Evolutionary conservation across 1,140 invertebrate species (phyloP).

Genomic region (Cepaea nemoralis): DNA sequence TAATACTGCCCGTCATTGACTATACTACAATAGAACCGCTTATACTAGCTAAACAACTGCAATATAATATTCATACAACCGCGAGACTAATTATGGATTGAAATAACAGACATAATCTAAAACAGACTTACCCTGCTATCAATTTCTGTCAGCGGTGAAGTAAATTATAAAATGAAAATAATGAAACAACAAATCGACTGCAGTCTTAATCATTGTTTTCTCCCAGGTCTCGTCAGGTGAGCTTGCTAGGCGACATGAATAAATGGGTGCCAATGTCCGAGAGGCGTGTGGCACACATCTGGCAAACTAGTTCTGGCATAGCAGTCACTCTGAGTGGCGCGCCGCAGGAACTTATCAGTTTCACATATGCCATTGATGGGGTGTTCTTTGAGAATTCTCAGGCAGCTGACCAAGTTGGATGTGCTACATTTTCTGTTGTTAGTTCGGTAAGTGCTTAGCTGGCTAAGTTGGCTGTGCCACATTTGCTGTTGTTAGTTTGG

Average conservation of each 20-base stretch:
- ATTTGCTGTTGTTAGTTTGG: not conserved
- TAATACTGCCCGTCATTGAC: too few relatives aligned
- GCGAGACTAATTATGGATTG: not conserved
- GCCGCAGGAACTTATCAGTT: not conserved
- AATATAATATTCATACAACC: not conserved
- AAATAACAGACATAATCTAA: not conserved
- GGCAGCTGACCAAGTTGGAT: constrained; percentile 5
- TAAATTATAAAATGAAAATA: not conserved
- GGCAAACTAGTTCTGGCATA: constrained; percentile 1
- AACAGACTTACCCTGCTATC: not conserved
- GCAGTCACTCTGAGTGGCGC: constrained; percentile 8
- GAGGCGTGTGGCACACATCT: constrained; percentile 2
- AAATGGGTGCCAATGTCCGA: constrained; percentile 39
- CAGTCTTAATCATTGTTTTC: not conserved
- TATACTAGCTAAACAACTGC: too few relatives aligned
- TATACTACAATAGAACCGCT: too few relatives aligned
- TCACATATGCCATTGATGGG: not conserved
- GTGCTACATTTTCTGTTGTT: constrained; percentile 14
- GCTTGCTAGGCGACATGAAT: constrained; percentile 27
- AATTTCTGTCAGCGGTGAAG: not conserved
- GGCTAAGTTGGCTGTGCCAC: not conserved
- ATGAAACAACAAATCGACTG: not conserved
- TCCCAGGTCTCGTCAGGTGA: not conserved
- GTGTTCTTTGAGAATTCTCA: not conserved
- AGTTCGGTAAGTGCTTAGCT: not conserved